Conservation (phyloP, 2,113 vertebrate species). For the Pelusios castaneus region DNA sequence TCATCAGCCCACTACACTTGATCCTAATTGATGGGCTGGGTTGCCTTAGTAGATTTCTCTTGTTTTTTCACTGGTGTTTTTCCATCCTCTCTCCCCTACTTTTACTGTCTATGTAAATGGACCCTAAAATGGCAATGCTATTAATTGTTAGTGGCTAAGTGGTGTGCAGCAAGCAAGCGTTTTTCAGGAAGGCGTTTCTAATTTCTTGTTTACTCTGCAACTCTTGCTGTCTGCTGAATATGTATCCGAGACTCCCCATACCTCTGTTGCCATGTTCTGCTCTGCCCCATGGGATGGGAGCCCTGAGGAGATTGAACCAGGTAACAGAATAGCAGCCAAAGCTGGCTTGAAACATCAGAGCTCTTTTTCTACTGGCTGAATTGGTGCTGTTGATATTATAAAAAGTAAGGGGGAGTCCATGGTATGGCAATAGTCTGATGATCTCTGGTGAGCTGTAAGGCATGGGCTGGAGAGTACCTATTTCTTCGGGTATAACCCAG, state of each 20-base stretch:
- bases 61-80: neutral
- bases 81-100: accelerated
- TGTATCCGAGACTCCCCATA: neutral
- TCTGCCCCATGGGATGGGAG: neutral
- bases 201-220: accelerated
- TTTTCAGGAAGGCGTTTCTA: neutral
- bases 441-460: neutral
- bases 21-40: neutral
- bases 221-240: neutral
- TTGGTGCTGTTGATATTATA: neutral
- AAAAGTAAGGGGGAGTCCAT: neutral
- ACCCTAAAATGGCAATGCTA: neutral
- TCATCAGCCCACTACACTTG: neutral
- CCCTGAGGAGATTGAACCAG: neutral
- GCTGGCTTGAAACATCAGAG: neutral
- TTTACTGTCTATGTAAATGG: neutral
- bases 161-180: neutral
- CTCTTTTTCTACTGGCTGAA: neutral
- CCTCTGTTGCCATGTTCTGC: neutral
- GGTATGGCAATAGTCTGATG: neutral
- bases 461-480: neutral
- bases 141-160: neutral
- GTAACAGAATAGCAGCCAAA: neutral
- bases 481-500: neutral
- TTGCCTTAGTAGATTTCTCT: neutral